These are phyloP conservation scores for Leptopilina drosophilae DNA, from an alignment of 2,888 invertebrate species.

Conservation along the genomic window DNA sequence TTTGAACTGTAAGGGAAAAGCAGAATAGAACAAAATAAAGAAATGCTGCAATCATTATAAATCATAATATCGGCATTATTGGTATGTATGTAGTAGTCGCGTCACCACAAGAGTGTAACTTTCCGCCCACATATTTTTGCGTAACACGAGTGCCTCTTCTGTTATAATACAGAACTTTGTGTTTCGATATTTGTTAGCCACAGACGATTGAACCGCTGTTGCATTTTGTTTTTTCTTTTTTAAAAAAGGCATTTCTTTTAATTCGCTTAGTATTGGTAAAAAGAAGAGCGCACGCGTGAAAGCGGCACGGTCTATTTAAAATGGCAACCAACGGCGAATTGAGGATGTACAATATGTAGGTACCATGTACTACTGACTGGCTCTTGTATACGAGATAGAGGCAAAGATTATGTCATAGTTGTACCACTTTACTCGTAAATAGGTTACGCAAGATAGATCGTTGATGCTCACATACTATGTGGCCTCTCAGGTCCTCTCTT, in stretches of 20 bases:
- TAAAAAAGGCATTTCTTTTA: no score
- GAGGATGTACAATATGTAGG: slow-evolving; percentile 10
- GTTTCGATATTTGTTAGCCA: no score
- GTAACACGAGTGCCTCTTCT: slow-evolving; percentile 27
- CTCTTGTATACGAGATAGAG: slow-evolving; percentile 14
- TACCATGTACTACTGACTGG: slow-evolving; percentile 15
- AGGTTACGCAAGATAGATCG: slow-evolving; percentile 72
- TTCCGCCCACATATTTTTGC: slow-evolving; percentile 34
- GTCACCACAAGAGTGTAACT: slow-evolving; percentile 37
- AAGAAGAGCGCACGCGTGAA: slow-evolving; percentile 35
- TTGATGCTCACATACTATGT: slow-evolving; percentile 52
- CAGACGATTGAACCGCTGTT: no score
- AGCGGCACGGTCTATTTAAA: slow-evolving; percentile 30
- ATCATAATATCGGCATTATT: slow-evolving; percentile 14
- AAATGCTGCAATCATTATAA: slow-evolving; percentile 26
- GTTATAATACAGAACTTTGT: no score
- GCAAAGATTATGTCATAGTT: slow-evolving; percentile 67
- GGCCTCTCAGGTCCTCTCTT: no score
- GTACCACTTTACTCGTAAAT: slow-evolving; percentile 66
- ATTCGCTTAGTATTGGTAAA: no score
- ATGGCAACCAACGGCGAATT: slow-evolving; percentile 20
- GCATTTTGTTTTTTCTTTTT: no score
- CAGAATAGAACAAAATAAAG: slow-evolving; percentile 8
- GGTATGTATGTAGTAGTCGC: slow-evolving; percentile 5
- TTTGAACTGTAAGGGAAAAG: background rate